phyloP scores from a whole-genome alignment of 2,113 vertebrate species.

The Tachysurus fulvidraco region DNA sequence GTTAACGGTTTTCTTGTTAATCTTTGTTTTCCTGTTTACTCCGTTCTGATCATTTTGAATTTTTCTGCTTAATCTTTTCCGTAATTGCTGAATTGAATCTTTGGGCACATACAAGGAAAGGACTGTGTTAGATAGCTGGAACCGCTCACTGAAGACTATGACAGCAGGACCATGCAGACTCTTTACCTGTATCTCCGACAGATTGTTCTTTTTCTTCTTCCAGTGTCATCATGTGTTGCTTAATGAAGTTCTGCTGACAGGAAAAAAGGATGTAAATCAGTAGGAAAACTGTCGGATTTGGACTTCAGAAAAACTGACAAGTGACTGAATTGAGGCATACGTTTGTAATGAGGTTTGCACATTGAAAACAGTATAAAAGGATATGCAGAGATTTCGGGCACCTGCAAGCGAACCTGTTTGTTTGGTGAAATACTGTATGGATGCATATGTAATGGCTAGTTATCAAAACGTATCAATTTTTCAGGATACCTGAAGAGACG shows the following conservation, averaged over 20 bases:
- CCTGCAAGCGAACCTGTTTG: conserved; percentile 22
- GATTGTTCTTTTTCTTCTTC: conserved; percentile 7
- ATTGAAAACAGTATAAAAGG: not conserved
- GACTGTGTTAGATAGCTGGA: conserved; percentile 6
- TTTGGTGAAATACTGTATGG: conserved; percentile 36
- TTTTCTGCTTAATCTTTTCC: conserved; percentile 9
- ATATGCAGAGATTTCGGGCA: conserved; percentile 14
- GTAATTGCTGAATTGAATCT: not conserved
- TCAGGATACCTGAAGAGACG: not conserved
- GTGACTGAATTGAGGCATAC: conserved; percentile 52
- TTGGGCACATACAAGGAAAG: not conserved
- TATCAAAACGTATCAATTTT: conserved; percentile 1
- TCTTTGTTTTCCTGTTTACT: not conserved
- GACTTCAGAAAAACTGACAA: conserved; percentile 23
- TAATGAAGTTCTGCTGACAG: conserved; percentile 19
- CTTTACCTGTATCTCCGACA: conserved; percentile 10
- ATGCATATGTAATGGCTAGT: conserved; percentile 3
- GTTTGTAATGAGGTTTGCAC: conserved; percentile 47
- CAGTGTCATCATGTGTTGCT: not conserved
- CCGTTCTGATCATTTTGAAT: conserved; percentile 1
- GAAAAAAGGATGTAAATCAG: conserved; percentile 10
- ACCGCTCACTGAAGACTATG: conserved; percentile 20
- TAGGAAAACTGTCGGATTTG: not conserved
- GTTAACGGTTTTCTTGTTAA: not conserved
- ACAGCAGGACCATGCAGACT: conserved; percentile 21